Conservation (phyloP, 2,113 vertebrate genomes). For the Pteropus alecto region DNA sequence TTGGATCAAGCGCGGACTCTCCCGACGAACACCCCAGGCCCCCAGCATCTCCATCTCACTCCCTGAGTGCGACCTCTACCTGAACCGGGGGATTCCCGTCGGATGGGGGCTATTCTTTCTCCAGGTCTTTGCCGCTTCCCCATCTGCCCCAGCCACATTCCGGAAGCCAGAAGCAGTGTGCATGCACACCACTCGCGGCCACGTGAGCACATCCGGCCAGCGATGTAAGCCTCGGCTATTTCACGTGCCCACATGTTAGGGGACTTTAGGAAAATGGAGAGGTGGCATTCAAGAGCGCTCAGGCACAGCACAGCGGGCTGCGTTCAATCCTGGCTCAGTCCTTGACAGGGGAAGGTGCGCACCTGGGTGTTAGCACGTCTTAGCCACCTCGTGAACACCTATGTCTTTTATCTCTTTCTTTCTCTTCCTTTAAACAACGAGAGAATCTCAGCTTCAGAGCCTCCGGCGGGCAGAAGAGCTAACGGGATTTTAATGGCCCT, state of each 20-base stretch:
- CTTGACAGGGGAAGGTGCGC: too few species aligned
- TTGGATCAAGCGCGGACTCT: not conserved
- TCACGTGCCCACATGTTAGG: too few species aligned
- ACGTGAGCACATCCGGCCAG: too few species aligned
- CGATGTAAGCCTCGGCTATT: too few species aligned
- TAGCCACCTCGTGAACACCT: too few species aligned
- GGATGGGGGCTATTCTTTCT: not conserved
- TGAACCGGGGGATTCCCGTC: fast-evolving
- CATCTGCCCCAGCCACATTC: fast-evolving
- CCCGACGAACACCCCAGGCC: not conserved
- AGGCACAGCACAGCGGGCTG: too few species aligned
- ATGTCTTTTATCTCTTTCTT: not conserved
- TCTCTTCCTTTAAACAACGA: not conserved
- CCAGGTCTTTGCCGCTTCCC: fast-evolving
- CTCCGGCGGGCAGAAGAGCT: not conserved
- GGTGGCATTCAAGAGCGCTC: too few species aligned
- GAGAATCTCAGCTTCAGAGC: not conserved
- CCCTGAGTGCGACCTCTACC: fast-evolving
- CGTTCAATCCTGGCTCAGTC: too few species aligned
- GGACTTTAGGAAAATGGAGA: too few species aligned
- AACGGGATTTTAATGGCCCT: not conserved
- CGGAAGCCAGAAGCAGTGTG: too few species aligned
- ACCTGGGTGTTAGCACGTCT: too few species aligned
- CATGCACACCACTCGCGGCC: too few species aligned
- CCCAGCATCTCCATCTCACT: fast-evolving